These are phyloP conservation scores for Cryptomyrus ogoouensis DNA, from an alignment of 2,113 vertebrate species.

Conservation along the genomic window DNA sequence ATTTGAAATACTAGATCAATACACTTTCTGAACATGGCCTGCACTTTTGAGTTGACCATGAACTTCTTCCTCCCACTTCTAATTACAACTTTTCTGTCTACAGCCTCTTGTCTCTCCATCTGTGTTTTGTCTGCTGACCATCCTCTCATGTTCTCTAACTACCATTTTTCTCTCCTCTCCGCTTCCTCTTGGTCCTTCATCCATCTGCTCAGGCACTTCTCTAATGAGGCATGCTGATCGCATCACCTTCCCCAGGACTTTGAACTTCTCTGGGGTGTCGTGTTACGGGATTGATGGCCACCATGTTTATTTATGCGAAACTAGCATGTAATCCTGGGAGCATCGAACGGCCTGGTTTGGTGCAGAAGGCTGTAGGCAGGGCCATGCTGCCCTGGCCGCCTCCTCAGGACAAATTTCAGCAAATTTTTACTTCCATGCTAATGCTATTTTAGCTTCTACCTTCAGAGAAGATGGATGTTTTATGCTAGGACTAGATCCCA, in stretches of 20 bases:
- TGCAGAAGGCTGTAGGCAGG: conserved; percentile 37
- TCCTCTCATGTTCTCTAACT: neutral
- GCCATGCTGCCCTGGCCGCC: conserved; percentile 9
- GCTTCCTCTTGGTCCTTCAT: neutral
- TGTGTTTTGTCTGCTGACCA: neutral
- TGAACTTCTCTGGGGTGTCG: conserved; percentile 61
- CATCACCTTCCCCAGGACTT: conserved; percentile 53
- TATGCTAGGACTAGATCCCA: neutral
- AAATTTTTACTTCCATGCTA: neutral
- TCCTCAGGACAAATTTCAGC: neutral
- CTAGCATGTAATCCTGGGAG: conserved; percentile 57
- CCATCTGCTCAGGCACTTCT: conserved; percentile 34
- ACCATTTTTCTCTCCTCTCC: neutral
- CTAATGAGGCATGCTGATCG: conserved; percentile 54
- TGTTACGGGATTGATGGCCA: conserved; percentile 59
- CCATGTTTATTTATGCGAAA: conserved; percentile 66
- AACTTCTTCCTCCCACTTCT: neutral
- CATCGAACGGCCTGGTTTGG: neutral
- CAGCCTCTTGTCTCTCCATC: neutral
- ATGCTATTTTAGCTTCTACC: neutral
- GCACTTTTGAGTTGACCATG: neutral
- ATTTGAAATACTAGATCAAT: neutral
- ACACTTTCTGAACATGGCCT: neutral
- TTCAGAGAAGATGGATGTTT: neutral
- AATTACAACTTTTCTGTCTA: neutral